Percentiles rank a stretch among this genome's conserved stretches.
These are phyloP conservation scores for Diphyllodes magnificus DNA, from an alignment of 2,113 vertebrate genomes.

Conservation along the genomic window DNA sequence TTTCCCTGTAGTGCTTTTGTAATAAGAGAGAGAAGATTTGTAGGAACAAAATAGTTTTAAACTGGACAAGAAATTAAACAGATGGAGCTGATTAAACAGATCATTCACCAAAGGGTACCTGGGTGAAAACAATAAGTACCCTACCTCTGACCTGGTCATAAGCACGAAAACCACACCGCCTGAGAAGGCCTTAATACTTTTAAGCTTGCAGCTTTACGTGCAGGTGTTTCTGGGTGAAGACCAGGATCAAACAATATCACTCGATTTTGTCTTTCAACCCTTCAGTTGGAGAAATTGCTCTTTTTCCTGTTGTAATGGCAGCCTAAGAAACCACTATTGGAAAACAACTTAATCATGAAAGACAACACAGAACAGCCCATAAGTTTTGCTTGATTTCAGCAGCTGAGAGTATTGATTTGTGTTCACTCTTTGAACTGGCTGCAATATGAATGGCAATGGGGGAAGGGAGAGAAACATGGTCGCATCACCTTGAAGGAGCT, in stretches of 20 bases:
- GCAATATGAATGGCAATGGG: neutral
- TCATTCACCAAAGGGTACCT: neutral
- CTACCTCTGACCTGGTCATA: neutral
- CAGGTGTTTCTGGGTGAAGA: neutral
- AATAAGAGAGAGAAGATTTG: neutral
- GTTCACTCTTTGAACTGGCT: neutral
- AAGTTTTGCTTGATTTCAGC: neutral
- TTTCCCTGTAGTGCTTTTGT: neutral
- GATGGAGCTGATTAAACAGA: neutral
- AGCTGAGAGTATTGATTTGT: neutral
- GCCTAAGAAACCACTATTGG: neutral
- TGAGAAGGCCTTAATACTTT: neutral
- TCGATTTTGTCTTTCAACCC: neutral
- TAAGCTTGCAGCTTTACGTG: neutral
- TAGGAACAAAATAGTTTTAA: neutral
- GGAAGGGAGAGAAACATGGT: neutral
- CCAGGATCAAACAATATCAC: neutral
- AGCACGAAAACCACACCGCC: neutral
- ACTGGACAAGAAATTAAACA: neutral
- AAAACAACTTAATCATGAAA: conserved; percentile 1
- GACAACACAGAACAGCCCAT: neutral
- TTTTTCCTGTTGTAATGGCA: neutral
- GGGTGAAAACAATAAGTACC: neutral
- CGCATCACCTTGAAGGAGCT: neutral
- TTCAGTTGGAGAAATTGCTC: neutral